Evolutionary conservation across 2,113 vertebrate species (phyloP).

Genomic region (Apteryx mantelli): DNA sequence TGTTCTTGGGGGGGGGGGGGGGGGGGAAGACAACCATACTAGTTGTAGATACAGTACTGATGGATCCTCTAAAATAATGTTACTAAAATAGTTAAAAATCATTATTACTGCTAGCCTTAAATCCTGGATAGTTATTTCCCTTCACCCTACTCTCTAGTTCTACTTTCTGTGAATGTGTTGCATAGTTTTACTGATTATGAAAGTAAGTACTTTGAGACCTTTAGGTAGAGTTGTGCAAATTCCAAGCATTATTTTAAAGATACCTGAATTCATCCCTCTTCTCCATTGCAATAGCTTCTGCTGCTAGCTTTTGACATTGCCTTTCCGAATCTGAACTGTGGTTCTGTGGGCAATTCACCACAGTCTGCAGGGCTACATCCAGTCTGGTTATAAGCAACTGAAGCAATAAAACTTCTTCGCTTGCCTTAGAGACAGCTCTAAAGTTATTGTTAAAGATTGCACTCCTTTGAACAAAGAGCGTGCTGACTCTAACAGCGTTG

Average conservation of each 20-base stretch:
- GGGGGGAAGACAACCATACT: no score
- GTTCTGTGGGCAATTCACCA: background rate
- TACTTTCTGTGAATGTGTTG: background rate
- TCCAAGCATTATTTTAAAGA: background rate
- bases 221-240: background rate
- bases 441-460: background rate
- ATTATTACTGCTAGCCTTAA: background rate
- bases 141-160: background rate
- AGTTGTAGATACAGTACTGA: background rate
- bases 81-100: background rate
- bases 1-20: background rate
- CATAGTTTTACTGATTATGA: background rate
- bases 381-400: background rate
- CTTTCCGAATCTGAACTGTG: background rate
- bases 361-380: background rate
- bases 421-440: background rate
- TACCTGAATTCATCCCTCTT: background rate
- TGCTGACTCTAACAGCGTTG: background rate
- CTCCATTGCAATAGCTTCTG: background rate
- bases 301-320: background rate
- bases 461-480: background rate
- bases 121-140: background rate
- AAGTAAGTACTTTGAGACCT: background rate
- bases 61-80: fast-evolving
- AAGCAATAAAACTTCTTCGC: background rate